A percentile compares a stretch with the other conserved stretches of the same genome.
phyloP scores from a whole-genome alignment of 2,113 vertebrate genomes.

The Pluvianellus socialis region DNA sequence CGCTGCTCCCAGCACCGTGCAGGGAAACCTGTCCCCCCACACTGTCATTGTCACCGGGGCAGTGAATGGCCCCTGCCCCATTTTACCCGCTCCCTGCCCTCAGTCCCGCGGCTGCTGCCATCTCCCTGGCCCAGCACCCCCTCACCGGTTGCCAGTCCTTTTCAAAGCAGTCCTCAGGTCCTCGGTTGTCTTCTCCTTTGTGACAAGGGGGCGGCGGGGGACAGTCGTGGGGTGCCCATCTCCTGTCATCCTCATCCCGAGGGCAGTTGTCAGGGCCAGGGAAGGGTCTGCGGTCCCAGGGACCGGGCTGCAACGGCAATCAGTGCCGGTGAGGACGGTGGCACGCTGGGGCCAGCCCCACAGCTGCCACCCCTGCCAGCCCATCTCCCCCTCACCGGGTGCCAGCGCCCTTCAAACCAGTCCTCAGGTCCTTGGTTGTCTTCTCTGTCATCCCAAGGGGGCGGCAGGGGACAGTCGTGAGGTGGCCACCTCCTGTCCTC shows the following conservation, averaged over 20 bases:
- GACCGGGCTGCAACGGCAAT: not conserved
- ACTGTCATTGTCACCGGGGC: not conserved
- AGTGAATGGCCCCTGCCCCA: fast-evolving
- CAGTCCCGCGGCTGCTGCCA: fast-evolving
- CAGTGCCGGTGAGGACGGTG: fast-evolving
- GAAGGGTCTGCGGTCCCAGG: not conserved
- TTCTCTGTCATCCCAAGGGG: not conserved
- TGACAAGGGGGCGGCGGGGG: not conserved
- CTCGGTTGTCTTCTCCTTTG: not conserved
- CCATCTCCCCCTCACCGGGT: not conserved
- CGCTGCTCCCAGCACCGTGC: fast-evolving
- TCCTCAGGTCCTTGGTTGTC: fast-evolving
- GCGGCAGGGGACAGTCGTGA: fast-evolving
- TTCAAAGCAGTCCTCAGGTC: not conserved
- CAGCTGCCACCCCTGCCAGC: not conserved
- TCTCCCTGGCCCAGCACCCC: too few species aligned
- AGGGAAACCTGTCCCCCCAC: not conserved
- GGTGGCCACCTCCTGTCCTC: not conserved
- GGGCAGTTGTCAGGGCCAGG: fast-evolving
- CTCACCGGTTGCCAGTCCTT: not conserved
- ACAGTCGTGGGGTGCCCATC: fast-evolving
- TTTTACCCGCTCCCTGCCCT: not conserved
- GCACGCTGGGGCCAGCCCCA: not conserved
- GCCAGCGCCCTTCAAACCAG: not conserved
- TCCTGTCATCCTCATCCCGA: fast-evolving